phyloP scores from a whole-genome alignment of 2,888 invertebrate genomes.

The Tetragnatha montana region DNA sequence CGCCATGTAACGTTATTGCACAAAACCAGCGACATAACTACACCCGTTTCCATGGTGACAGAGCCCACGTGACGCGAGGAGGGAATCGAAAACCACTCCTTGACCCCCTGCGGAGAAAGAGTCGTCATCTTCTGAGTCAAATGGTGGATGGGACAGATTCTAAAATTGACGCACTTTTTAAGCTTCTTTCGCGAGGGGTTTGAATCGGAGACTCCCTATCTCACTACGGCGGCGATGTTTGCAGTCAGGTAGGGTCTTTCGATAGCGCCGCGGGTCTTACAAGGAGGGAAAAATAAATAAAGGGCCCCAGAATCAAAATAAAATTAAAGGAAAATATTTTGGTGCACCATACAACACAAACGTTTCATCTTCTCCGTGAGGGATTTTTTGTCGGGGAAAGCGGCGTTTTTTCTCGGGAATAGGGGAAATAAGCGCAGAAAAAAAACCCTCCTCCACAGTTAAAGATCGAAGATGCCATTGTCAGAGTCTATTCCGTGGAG shows the following conservation, averaged over 20 bases:
- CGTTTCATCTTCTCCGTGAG: conserved; percentile 24
- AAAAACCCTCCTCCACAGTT: conserved; percentile 26
- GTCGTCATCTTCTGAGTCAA: conserved; percentile 41
- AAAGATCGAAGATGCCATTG: conserved; percentile 44
- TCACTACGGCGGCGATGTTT: conserved; percentile 16
- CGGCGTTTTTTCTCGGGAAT: neutral
- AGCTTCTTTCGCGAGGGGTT: conserved; percentile 12
- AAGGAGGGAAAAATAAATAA: neutral
- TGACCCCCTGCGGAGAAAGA: conserved; percentile 39
- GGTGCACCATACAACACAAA: conserved; percentile 29
- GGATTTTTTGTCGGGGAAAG: neutral
- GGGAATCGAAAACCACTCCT: conserved; percentile 49
- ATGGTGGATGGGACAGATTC: conserved; percentile 28
- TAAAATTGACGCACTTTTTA: conserved; percentile 49
- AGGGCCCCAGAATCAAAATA: neutral
- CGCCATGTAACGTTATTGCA: too few species aligned
- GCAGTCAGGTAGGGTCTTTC: neutral
- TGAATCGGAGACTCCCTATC: conserved; percentile 20
- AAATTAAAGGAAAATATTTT: conserved; percentile 34
- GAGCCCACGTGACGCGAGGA: conserved; percentile 24
- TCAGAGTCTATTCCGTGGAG: conserved; percentile 21
- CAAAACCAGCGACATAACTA: conserved; percentile 22
- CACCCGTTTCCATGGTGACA: conserved; percentile 47
- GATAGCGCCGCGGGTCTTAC: neutral
- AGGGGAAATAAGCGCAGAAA: conserved; percentile 31